phyloP scores from a whole-genome alignment of 2,113 vertebrate genomes.

The Bufo gargarizans region DNA sequence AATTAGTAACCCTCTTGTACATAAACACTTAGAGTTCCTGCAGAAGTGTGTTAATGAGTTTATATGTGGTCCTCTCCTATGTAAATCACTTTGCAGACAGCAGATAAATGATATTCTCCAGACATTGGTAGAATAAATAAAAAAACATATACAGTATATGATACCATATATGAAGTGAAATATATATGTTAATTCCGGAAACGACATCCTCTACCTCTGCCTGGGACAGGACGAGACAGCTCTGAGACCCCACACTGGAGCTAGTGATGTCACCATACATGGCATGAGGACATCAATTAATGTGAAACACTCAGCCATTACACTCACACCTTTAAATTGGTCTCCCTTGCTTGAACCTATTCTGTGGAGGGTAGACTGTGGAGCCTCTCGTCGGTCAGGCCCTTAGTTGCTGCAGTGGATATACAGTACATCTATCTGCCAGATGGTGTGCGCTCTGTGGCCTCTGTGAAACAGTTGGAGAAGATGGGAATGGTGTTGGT shows the following conservation, averaged over 20 bases:
- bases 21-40: conserved; percentile 33
- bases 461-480: too few relatives aligned
- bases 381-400: too few relatives aligned
- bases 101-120: not conserved
- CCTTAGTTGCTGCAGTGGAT: too few relatives aligned
- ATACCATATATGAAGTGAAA: not conserved
- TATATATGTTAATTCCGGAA: not conserved
- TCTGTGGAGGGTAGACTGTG: too few relatives aligned
- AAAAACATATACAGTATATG: too few relatives aligned
- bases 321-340: too few relatives aligned
- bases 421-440: too few relatives aligned
- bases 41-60: conserved; percentile 31
- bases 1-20: conserved; percentile 48
- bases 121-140: not conserved
- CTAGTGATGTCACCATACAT: not conserved
- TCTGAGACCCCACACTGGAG: not conserved
- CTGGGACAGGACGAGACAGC: not conserved
- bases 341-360: too few relatives aligned
- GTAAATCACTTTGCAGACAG: not conserved
- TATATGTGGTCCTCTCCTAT: conserved; percentile 33
- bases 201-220: not conserved
- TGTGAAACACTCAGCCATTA: too few relatives aligned
- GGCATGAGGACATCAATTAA: not conserved
- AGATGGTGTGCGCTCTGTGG: too few relatives aligned
- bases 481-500: too few relatives aligned